Evolutionary conservation across 2,888 invertebrate species (phyloP).

Genomic region (Adelphocoris suturalis): DNA sequence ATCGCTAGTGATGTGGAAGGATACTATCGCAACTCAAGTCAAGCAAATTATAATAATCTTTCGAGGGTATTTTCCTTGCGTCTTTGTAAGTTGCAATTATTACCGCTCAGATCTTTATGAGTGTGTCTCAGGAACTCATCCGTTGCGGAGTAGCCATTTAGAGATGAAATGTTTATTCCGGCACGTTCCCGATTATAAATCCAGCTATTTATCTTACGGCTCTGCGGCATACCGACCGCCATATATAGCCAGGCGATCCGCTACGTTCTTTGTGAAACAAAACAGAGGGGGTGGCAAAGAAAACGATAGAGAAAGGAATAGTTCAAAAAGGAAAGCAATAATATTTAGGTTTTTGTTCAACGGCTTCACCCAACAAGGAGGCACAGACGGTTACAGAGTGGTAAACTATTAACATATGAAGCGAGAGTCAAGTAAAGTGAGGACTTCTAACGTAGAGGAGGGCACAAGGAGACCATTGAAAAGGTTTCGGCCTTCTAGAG

Average conservation of each 20-base stretch:
- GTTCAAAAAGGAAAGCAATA: constrained; percentile 63
- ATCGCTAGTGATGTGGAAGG: no score
- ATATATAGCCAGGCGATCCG: constrained; percentile 9
- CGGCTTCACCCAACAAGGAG: constrained; percentile 24
- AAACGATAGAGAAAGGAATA: constrained; percentile 31
- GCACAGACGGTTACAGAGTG: constrained; percentile 42
- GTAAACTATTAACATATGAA: constrained; percentile 68
- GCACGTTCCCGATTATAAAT: constrained; percentile 51
- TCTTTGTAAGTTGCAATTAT: neutral
- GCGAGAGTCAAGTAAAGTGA: constrained; percentile 64
- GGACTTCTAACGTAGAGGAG: constrained; percentile 45
- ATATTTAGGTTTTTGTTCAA: constrained; percentile 62
- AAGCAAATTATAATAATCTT: no score
- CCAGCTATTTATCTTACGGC: constrained; percentile 24
- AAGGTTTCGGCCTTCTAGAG: constrained; percentile 57
- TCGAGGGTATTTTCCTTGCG: neutral
- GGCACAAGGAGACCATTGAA: constrained; percentile 53
- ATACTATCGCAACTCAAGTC: no score
- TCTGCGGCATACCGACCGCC: neutral
- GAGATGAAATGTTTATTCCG: constrained; percentile 22
- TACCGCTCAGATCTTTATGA: neutral
- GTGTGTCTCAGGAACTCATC: neutral
- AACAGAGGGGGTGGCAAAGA: neutral
- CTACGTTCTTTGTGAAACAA: constrained; percentile 37
- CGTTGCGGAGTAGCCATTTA: constrained; percentile 2